Evolutionary conservation across 2,888 invertebrate genomes (phyloP).

Genomic region (Adelphocoris suturalis): DNA sequence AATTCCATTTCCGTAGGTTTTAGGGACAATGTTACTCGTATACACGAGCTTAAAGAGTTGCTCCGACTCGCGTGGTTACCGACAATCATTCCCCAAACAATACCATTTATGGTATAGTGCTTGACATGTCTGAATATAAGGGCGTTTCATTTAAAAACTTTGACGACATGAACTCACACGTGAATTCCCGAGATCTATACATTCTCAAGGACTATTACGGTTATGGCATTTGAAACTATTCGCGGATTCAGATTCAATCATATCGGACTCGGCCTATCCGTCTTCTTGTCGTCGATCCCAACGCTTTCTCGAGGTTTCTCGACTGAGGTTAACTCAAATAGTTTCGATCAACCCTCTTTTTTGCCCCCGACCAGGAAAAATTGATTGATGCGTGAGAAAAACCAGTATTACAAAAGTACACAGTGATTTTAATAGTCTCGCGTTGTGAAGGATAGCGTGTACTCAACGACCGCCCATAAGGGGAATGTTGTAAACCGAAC

Average conservation of each 20-base stretch:
- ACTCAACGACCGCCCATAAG: background rate
- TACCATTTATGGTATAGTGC: too few relatives aligned
- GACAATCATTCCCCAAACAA: too few relatives aligned
- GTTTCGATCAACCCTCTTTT: background rate
- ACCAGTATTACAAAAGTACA: background rate
- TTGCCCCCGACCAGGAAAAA: background rate
- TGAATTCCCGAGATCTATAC: too few relatives aligned
- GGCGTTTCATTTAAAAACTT: background rate
- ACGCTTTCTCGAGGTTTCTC: background rate
- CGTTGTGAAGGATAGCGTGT: conserved; percentile 26
- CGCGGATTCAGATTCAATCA: background rate
- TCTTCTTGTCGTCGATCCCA: background rate
- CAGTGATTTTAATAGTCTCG: background rate
- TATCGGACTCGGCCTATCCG: background rate
- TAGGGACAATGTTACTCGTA: too few relatives aligned
- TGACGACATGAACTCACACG: background rate
- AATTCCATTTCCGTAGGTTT: too few relatives aligned
- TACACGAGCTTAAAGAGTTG: too few relatives aligned
- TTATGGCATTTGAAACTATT: too few relatives aligned
- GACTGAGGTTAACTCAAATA: background rate
- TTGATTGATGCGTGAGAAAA: conserved; percentile 21
- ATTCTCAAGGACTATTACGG: too few relatives aligned
- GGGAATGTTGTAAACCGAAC: conserved; percentile 10
- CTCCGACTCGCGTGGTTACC: too few relatives aligned
- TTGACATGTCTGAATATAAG: too few relatives aligned